Evolutionary conservation across 2,113 vertebrate species (phyloP), one percentile per base, ranked within the genome.

Genomic region (Syngnathus typhle): DNA sequence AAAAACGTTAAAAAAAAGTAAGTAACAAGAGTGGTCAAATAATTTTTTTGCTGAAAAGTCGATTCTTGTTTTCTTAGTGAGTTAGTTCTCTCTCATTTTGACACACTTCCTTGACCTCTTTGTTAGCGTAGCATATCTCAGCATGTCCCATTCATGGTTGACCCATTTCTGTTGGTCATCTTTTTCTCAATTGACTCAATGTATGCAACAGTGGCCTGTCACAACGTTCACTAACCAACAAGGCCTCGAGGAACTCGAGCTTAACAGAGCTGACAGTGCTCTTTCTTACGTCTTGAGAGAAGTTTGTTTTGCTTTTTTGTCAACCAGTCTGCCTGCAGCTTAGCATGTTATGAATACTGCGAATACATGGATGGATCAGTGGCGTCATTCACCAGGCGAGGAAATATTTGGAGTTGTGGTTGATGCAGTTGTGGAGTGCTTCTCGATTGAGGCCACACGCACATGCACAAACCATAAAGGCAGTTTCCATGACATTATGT

Each of bases 161-260:
- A 89, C 86, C 86, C 76, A 84, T 67, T 88, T 88, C 75, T 79
- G 70, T 65, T 80, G 86, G 74, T 83, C 82, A 78, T 85, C 77
- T 81, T 71, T 66, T 73, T 78, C 72, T 82, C 82, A 81, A 59
- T 72, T 52, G 74, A 70, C 64, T 61, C 21, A 37, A 64, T 49
- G 71, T 73, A 46, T 70, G 76, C 47, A 64, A 67, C 64, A 61
- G 64, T 55, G 78, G 69, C 21, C 59, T 60, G 6, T 77, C 66
- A 72, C 58, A 68, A 52, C 63, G 27, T 32, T 32, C 27, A 69
- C 75, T 77, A 74, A 68, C 65, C 65, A 76, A 74, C 63, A 63
- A 41, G 67, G 83, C 82, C 77, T 1, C 2, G 69, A 75, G 71
- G 68, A 85, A 84, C 49, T 81, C 32, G 81, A 89, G 81, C 84